Evolutionary conservation across 2,888 invertebrate genomes (phyloP).

Genomic region (Auanema freiburgensis): DNA sequence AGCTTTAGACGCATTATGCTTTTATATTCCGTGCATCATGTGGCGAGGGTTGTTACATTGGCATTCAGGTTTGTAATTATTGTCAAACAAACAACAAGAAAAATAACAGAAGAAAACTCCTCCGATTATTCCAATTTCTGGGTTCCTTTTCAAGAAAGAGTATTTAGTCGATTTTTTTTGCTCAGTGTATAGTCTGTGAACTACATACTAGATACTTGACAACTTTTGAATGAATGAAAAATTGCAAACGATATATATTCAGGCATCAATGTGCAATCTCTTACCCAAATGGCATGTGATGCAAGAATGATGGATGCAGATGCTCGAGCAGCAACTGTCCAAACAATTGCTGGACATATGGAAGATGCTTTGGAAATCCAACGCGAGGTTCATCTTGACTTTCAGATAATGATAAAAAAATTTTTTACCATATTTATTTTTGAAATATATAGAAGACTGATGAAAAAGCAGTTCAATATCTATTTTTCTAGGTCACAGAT

Average conservation of each 20-base stretch:
- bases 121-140: not conserved
- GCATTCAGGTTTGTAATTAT: slow-evolving; percentile 61
- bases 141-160: not conserved
- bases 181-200: not conserved
- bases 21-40: slow-evolving; percentile 69
- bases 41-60: slow-evolving; percentile 68
- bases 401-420: not conserved
- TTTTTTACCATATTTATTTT: not conserved
- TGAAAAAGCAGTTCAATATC: not conserved
- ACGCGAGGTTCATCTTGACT: slow-evolving; percentile 51
- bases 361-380: slow-evolving; percentile 65
- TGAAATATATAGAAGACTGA: not conserved
- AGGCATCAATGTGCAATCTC: slow-evolving; percentile 68
- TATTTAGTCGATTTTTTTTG: not conserved
- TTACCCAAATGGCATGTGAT: slow-evolving; percentile 66
- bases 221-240: too few species aligned
- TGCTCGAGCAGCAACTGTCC: slow-evolving; percentile 64
- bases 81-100: too few species aligned
- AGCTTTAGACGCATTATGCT: slow-evolving; percentile 68
- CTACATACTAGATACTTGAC: not conserved
- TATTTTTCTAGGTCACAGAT: slow-evolving; percentile 55
- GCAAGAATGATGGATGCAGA: slow-evolving; percentile 65
- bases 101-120: too few species aligned
- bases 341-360: slow-evolving; percentile 65
- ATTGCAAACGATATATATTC: slow-evolving; percentile 15